These are phyloP conservation scores for Addax nasomaculatus DNA, from an alignment of 2,113 vertebrate species.

Conservation along the genomic window DNA sequence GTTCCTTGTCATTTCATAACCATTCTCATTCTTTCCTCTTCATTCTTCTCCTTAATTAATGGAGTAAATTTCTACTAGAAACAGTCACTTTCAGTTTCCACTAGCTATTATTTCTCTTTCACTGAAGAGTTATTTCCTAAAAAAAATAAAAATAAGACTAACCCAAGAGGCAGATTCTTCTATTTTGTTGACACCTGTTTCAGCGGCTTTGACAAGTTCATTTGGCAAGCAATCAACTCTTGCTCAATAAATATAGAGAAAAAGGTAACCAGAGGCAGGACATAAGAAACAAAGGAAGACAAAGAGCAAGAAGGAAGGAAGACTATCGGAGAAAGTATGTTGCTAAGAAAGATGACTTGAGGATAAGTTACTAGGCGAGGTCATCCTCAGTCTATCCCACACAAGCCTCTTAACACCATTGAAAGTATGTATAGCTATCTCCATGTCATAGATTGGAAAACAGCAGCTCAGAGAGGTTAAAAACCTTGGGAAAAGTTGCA, in stretches of 20 bases:
- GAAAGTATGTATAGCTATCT: background rate
- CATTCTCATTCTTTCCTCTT: background rate
- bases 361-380: background rate
- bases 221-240: background rate
- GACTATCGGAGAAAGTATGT: background rate
- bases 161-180: background rate
- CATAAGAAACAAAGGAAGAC: background rate
- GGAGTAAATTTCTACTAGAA: background rate
- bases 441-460: background rate
- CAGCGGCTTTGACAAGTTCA: background rate
- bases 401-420: background rate
- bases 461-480: background rate
- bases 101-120: background rate
- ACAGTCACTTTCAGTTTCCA: slow-evolving; percentile 10
- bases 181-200: background rate
- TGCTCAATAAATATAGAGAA: background rate
- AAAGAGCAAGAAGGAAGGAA: background rate
- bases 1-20: background rate
- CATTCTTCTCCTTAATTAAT: background rate
- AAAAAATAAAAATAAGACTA: background rate
- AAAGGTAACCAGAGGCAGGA: background rate
- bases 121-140: background rate
- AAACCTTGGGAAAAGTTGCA: background rate
- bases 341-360: background rate
- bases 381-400: background rate